Conservation (phyloP, 2,113 vertebrate species). For the Gasterosteus nipponicus region DNA sequence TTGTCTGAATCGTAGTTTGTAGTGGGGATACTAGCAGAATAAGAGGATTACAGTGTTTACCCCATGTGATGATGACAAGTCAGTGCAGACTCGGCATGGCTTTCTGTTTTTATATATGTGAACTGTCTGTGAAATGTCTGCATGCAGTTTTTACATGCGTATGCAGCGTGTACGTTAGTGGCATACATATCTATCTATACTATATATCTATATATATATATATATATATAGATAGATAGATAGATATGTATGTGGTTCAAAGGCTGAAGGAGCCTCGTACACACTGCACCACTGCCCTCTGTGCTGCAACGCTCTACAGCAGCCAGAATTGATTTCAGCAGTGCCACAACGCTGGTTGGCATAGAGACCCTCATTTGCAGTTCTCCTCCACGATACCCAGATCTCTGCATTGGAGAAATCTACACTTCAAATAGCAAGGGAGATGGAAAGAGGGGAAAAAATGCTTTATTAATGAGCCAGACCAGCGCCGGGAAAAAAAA, state of each 20-base stretch:
- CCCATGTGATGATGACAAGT: conserved; percentile 44
- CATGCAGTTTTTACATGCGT: too few species aligned
- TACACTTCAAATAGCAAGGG: conserved; percentile 27
- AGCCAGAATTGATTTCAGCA: conserved; percentile 59
- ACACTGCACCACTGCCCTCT: conserved; percentile 61
- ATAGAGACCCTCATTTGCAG: conserved; percentile 41
- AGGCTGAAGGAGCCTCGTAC: conserved; percentile 26
- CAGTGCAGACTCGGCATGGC: conserved; percentile 30
- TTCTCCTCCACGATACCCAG: conserved; percentile 20
- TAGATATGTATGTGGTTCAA: conserved; percentile 25
- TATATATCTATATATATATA: too few species aligned
- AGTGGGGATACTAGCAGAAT: conserved; percentile 5
- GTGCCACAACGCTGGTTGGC: conserved; percentile 36
- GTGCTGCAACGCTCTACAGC: conserved; percentile 62
- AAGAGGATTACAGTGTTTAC: conserved; percentile 48
- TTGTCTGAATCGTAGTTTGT: conserved; percentile 11
- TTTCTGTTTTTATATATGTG: too few species aligned
- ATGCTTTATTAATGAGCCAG: conserved; percentile 49
- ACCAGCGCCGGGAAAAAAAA: conserved; percentile 35
- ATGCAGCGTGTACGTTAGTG: too few species aligned
- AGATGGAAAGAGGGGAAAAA: conserved; percentile 6
- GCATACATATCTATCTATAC: too few species aligned
- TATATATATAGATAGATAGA: too few species aligned
- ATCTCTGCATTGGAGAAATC: conserved; percentile 32
- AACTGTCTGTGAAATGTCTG: too few species aligned